Percentiles rank a stretch among this genome's conserved stretches.
Evolutionary conservation across 1,140 invertebrate species (phyloP).

Genomic region (Scaptomyza graminum): DNA sequence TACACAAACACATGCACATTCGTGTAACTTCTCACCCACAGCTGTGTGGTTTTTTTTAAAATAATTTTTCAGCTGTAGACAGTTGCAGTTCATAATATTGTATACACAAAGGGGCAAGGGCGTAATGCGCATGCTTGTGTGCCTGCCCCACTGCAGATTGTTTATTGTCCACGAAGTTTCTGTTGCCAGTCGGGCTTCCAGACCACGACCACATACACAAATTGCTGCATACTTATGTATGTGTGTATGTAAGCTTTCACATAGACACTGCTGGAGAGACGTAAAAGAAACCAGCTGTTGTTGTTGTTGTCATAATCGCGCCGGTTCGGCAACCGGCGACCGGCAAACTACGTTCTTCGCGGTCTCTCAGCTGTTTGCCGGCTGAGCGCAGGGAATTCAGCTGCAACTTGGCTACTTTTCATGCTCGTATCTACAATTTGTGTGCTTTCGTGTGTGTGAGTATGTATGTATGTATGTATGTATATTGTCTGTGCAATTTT

Average conservation of each 20-base stretch:
- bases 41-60: constrained; percentile 15
- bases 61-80: constrained; percentile 24
- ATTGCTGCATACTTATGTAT: background rate
- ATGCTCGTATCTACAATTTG: constrained; percentile 30
- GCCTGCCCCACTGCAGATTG: constrained; percentile 17
- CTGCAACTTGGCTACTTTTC: constrained; percentile 74
- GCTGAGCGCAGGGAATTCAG: constrained; percentile 66
- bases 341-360: constrained; percentile 46
- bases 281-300: constrained; percentile 68
- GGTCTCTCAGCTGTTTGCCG: constrained; percentile 66
- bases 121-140: constrained; percentile 29
- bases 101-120: constrained; percentile 2
- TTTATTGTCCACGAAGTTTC: constrained; percentile 20
- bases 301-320: constrained; percentile 65
- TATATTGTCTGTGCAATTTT: constrained; percentile 14
- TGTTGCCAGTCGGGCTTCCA: constrained; percentile 40
- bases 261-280: constrained; percentile 15
- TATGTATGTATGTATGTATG: background rate
- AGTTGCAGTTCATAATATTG: constrained; percentile 13
- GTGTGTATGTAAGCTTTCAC: background rate
- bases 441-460: background rate
- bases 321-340: constrained; percentile 54
- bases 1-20: constrained; percentile 5
- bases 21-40: constrained; percentile 13
- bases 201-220: constrained; percentile 31